Evolutionary conservation across 2,797 vertebrate genomes (phyloP).

Genomic region (Clarias pachynema): DNA sequence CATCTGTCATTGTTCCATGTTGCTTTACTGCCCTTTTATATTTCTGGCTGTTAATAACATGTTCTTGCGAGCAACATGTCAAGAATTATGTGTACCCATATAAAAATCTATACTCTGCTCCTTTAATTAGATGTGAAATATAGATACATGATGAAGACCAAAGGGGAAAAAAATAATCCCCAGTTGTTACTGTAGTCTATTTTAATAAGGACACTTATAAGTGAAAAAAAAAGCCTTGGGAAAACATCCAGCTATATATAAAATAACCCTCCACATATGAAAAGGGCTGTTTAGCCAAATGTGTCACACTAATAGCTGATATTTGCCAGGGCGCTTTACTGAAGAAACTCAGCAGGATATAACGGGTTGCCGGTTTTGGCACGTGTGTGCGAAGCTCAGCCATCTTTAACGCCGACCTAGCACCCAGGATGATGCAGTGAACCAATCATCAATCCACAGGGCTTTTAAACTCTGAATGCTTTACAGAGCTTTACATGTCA

Average conservation of each 20-base stretch:
- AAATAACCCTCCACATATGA: slow-evolving; percentile 2
- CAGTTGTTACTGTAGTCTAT: neutral
- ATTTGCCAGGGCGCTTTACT: slow-evolving; percentile 33
- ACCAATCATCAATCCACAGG: slow-evolving; percentile 14
- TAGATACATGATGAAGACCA: neutral
- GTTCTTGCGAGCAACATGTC: neutral
- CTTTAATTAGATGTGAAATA: neutral
- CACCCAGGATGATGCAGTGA: slow-evolving; percentile 23
- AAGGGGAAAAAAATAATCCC: neutral
- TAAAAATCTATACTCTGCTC: neutral
- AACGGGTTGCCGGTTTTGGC: neutral
- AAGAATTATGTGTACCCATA: neutral
- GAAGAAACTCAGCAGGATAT: slow-evolving; percentile 18
- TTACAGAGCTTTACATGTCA: slow-evolving; percentile 22
- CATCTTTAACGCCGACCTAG: slow-evolving; percentile 40
- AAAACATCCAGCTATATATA: slow-evolving; percentile 23
- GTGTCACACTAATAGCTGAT: slow-evolving; percentile 35
- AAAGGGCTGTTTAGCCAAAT: slow-evolving; percentile 33
- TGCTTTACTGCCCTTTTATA: slow-evolving; percentile 6
- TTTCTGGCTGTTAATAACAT: neutral
- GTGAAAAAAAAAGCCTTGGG: neutral
- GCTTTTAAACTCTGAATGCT: neutral
- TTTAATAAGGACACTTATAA: neutral
- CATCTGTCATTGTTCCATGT: neutral
- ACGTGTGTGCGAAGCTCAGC: slow-evolving; percentile 9